phyloP scores from a whole-genome alignment of 2,113 vertebrate genomes.

The Pogonocichla stellata region DNA sequence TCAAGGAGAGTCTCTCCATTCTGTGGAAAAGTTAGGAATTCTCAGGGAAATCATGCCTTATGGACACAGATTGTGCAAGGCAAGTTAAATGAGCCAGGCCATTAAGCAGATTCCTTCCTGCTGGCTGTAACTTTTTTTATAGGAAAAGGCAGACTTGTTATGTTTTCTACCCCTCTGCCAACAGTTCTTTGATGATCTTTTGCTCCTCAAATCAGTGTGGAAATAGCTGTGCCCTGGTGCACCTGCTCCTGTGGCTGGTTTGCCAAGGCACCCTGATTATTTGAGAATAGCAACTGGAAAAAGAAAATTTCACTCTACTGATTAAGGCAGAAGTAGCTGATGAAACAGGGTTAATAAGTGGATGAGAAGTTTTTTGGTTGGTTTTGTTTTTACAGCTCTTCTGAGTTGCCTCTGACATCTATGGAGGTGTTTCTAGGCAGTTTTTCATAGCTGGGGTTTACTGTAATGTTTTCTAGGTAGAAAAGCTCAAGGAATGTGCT shows the following conservation, averaged over 20 bases:
- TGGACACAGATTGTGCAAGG: neutral
- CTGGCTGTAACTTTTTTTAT: neutral
- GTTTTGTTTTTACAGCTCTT: neutral
- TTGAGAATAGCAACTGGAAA: neutral
- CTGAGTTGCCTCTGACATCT: neutral
- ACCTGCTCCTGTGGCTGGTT: accelerated
- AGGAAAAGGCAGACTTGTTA: neutral
- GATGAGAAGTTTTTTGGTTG: neutral
- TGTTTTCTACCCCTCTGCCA: neutral
- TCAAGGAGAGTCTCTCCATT: neutral
- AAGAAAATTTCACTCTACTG: neutral
- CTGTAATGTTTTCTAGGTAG: neutral
- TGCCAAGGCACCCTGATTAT: neutral
- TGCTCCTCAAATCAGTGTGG: neutral
- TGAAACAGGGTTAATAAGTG: neutral
- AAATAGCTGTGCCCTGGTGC: neutral
- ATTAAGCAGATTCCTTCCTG: neutral
- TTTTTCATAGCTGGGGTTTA: neutral
- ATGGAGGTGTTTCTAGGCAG: neutral
- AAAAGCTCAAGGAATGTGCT: neutral
- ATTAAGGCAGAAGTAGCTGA: neutral
- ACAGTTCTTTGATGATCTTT: neutral
- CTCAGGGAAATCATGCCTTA: neutral
- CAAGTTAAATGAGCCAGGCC: neutral
- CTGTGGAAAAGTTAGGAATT: neutral